Percentiles rank a stretch among this genome's conserved stretches.
Conservation (phyloP, 2,113 vertebrate species). For the Myxocyprinus asiaticus region DNA sequence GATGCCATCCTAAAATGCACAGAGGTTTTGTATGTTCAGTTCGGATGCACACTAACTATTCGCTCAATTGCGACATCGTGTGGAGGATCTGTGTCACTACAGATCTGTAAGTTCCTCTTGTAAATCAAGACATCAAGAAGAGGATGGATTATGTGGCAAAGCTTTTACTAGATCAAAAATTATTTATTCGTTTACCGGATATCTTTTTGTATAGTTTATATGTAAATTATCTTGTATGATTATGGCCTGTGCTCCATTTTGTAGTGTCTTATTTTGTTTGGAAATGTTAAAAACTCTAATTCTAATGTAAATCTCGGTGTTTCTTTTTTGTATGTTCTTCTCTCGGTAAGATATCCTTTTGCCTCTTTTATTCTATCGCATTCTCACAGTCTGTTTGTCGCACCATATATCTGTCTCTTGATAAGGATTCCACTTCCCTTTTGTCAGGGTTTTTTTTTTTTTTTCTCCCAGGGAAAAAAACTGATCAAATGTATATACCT, state of each 20-base stretch:
- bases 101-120: neutral
- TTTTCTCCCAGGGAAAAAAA: too few species aligned
- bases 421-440: conserved; percentile 1
- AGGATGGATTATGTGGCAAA: neutral
- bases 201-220: too few species aligned
- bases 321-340: neutral
- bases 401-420: neutral
- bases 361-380: neutral
- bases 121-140: neutral
- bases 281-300: conserved; percentile 41
- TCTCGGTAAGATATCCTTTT: neutral
- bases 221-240: neutral
- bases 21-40: conserved; percentile 19
- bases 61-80: neutral
- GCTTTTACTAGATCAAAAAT: neutral
- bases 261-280: conserved; percentile 34
- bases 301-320: neutral
- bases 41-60: neutral
- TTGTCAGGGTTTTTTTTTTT: neutral
- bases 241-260: conserved; percentile 19
- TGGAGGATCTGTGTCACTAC: neutral
- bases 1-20: conserved; percentile 38
- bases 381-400: too few species aligned
- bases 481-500: too few species aligned
- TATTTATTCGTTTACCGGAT: neutral